These are phyloP conservation scores for Propithecus deckenii DNA, from an alignment of 2,797 vertebrate species.

Conservation along the genomic window DNA sequence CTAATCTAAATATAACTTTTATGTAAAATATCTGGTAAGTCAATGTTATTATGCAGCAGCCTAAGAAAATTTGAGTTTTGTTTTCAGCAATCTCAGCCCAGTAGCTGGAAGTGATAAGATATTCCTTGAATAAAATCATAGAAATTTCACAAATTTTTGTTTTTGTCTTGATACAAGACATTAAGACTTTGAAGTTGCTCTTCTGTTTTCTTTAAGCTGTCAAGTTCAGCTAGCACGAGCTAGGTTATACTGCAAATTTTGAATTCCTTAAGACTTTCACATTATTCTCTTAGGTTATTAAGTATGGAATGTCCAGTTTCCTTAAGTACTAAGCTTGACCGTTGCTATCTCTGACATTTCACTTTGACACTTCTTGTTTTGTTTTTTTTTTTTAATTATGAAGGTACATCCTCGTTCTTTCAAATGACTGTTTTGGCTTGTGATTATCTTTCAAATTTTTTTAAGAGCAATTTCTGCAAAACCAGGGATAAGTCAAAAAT, in stretches of 20 bases:
- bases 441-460: too few relatives aligned
- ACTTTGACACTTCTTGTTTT: too few relatives aligned
- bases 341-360: too few relatives aligned
- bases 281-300: background rate
- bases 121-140: conserved; percentile 38
- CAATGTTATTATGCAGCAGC: background rate
- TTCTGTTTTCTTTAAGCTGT: conserved; percentile 27
- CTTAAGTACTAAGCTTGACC: too few relatives aligned
- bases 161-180: background rate
- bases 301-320: too few relatives aligned
- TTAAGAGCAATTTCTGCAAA: too few relatives aligned
- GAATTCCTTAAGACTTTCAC: background rate
- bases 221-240: conserved; percentile 6
- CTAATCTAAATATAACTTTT: conserved; percentile 26
- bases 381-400: too few relatives aligned
- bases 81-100: background rate
- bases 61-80: conserved; percentile 38
- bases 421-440: too few relatives aligned
- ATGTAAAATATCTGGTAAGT: background rate
- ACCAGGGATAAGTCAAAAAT: too few relatives aligned
- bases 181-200: background rate
- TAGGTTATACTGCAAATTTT: background rate
- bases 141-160: conserved; percentile 3
- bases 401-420: too few relatives aligned
- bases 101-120: background rate